Percentiles rank a stretch among this genome's conserved stretches.
Conservation (phyloP, 2,797 vertebrate genomes). For the Eurystomus glaucurus region DNA sequence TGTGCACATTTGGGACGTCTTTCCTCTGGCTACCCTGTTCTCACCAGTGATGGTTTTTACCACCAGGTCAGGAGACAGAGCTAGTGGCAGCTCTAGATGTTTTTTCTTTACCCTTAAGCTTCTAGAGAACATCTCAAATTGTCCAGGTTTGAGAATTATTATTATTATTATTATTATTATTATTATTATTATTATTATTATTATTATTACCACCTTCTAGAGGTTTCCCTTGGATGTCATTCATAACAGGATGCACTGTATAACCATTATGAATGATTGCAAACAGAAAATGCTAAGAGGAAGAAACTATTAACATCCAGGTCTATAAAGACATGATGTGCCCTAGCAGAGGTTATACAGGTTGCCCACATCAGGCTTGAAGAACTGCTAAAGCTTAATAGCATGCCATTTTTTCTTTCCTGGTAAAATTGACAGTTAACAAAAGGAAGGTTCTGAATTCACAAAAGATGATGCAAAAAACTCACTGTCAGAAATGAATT, state of each 20-base stretch:
- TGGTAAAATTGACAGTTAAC: background rate
- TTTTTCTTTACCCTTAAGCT: background rate
- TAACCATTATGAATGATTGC: background rate
- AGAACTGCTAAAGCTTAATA: background rate
- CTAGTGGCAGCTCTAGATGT: background rate
- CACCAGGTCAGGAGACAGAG: background rate
- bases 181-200: background rate
- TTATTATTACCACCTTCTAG: background rate
- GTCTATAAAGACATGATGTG: background rate
- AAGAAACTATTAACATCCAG: background rate
- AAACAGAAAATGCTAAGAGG: background rate
- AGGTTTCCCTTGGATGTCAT: background rate
- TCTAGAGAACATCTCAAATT: background rate
- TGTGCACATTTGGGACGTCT: background rate
- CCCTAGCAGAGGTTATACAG: background rate
- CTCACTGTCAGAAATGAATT: background rate
- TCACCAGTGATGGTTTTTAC: background rate
- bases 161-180: background rate
- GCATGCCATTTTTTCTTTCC: background rate
- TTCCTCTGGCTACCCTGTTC: background rate
- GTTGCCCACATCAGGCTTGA: fast-evolving
- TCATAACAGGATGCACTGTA: background rate
- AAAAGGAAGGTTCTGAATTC: background rate
- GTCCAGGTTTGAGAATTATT: background rate
- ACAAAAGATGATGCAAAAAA: background rate